These are phyloP conservation scores for Clostera curtula DNA, from an alignment of 2,888 invertebrate species.

Conservation along the genomic window DNA sequence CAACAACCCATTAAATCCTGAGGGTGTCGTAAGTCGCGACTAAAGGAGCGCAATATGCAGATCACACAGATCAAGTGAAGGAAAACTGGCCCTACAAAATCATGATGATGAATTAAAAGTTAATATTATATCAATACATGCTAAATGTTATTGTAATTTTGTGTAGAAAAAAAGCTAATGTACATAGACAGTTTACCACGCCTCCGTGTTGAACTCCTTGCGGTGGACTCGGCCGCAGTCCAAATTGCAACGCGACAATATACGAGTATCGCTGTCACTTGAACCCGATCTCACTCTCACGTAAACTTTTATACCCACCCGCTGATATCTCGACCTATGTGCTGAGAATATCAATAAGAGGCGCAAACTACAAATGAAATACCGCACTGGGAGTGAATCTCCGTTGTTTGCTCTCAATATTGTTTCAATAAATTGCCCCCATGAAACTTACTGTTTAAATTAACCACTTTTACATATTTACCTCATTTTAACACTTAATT, in stretches of 20 bases:
- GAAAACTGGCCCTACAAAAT: too few species aligned
- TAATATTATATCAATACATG: too few species aligned
- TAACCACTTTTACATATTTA: constrained; percentile 10
- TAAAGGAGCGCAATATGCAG: too few species aligned
- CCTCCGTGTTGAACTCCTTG: constrained; percentile 15
- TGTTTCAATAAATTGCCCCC: constrained; percentile 31
- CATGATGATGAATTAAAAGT: too few species aligned
- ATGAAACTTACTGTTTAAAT: constrained; percentile 22
- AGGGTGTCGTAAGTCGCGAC: too few species aligned
- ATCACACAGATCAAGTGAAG: too few species aligned
- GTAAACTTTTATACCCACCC: constrained; percentile 52
- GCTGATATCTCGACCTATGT: constrained; percentile 49
- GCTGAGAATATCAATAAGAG: constrained; percentile 54
- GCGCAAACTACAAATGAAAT: constrained; percentile 50
- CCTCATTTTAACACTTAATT: neutral
- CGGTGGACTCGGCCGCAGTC: constrained; percentile 8
- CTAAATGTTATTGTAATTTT: too few species aligned
- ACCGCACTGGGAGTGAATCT: constrained; percentile 35
- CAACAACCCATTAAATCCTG: too few species aligned
- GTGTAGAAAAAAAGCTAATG: too few species aligned
- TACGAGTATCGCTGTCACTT: constrained; percentile 25
- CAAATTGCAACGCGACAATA: constrained; percentile 6
- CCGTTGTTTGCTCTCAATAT: constrained; percentile 34
- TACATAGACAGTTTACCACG: too few species aligned
- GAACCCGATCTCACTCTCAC: constrained; percentile 24